Evolutionary conservation across 2,888 invertebrate genomes (phyloP).

Genomic region (Tachina lurida): DNA sequence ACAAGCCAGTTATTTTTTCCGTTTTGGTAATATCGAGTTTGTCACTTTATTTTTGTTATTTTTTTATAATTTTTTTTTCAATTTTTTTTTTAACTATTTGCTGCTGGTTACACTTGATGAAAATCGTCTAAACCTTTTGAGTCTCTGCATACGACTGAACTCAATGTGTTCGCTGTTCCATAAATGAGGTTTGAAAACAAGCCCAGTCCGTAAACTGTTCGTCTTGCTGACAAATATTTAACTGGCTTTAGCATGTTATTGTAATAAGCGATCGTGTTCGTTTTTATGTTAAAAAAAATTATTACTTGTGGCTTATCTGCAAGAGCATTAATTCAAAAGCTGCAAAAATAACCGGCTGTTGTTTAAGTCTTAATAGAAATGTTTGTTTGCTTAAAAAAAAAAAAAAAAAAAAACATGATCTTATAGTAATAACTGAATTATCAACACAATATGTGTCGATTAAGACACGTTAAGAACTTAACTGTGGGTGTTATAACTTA

Average conservation of each 20-base stretch:
- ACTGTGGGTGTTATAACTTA: background rate
- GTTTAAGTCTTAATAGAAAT: constrained; percentile 1
- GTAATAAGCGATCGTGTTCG: constrained; percentile 10
- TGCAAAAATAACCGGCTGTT: background rate
- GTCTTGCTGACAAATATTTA: constrained; percentile 14
- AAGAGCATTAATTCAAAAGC: constrained; percentile 18
- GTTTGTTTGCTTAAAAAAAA: background rate
- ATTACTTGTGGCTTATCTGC: constrained; percentile 18
- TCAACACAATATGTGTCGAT: constrained; percentile 12
- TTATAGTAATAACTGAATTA: constrained; percentile 29
- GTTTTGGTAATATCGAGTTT: constrained; percentile 24
- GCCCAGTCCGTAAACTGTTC: constrained; percentile 26
- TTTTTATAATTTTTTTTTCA: constrained; percentile 2
- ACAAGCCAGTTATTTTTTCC: constrained; percentile 20
- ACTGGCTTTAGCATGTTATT: constrained; percentile 37
- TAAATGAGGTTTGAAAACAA: constrained; percentile 42
- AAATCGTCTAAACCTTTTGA: constrained; percentile 68
- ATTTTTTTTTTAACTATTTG: constrained; percentile 15
- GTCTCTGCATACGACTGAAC: constrained; percentile 69
- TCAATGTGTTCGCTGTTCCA: constrained; percentile 32
- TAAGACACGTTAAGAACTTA: constrained; percentile 1
- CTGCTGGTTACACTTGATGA: constrained; percentile 44
- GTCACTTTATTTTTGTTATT: constrained; percentile 3
- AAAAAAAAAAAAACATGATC: constrained; percentile 3
- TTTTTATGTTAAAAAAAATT: constrained; percentile 14